A percentile compares a stretch with the other conserved stretches of the same genome.
phyloP scores from a whole-genome alignment of 2,113 vertebrate genomes.

The Circaetus gallicus region DNA sequence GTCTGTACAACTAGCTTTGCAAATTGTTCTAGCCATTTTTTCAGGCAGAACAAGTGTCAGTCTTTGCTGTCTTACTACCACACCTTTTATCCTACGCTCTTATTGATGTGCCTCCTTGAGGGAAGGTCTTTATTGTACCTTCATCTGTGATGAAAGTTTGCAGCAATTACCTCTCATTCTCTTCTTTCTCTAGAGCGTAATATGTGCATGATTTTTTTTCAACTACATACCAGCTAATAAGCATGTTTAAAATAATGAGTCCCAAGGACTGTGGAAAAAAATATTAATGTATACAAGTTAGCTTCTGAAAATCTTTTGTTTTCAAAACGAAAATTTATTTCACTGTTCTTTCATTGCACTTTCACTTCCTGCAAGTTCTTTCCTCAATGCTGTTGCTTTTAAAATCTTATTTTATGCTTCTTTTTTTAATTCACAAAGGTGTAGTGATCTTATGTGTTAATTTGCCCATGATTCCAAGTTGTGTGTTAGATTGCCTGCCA shows the following conservation, averaged over 20 bases:
- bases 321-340: background rate
- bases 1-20: background rate
- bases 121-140: conserved; percentile 3
- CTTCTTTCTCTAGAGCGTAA: background rate
- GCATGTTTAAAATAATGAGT: background rate
- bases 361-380: background rate
- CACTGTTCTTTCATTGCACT: background rate
- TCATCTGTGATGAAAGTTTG: conserved; percentile 1
- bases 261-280: background rate
- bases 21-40: background rate
- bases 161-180: background rate
- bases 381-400: background rate
- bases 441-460: background rate
- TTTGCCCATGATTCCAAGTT: background rate
- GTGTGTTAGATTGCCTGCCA: background rate
- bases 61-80: background rate
- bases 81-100: background rate
- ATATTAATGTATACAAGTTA: background rate
- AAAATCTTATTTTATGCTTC: background rate
- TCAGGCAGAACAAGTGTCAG: background rate
- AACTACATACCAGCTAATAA: background rate
- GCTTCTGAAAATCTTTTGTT: background rate
- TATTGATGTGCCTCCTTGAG: background rate
- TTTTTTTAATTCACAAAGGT: background rate
- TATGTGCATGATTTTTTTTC: background rate